These are phyloP conservation scores for Tinea semifulvella DNA, from an alignment of 2,888 invertebrate genomes.

Conservation along the genomic window DNA sequence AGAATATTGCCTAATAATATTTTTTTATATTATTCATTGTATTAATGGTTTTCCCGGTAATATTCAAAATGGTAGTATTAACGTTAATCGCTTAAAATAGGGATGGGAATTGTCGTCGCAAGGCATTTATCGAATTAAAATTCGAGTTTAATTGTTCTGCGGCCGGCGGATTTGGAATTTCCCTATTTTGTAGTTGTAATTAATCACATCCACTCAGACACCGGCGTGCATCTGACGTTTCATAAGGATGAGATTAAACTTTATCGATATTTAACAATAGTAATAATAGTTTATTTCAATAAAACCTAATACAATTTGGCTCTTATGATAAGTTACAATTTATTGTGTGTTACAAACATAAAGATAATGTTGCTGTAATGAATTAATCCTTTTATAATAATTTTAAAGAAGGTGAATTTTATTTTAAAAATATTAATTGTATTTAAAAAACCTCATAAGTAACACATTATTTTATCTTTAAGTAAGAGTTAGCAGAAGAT, in stretches of 20 bases:
- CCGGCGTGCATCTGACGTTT: constrained; percentile 11
- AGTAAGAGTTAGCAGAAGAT: too few species aligned
- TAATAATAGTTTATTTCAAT: too few species aligned
- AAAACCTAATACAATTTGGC: too few species aligned
- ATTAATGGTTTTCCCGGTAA: constrained; percentile 6
- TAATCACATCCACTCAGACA: constrained; percentile 11
- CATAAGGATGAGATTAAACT: neutral
- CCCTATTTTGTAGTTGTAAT: constrained; percentile 1
- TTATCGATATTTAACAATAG: constrained; percentile 1
- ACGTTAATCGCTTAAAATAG: neutral
- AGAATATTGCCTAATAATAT: too few species aligned
- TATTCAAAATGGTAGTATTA: constrained; percentile 5
- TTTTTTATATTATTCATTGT: constrained; percentile 4
- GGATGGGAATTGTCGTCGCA: neutral
- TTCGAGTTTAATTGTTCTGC: neutral
- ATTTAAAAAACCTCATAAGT: too few species aligned
- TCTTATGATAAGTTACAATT: too few species aligned
- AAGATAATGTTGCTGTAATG: neutral
- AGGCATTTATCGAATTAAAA: constrained; percentile 1
- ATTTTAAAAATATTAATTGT: too few species aligned
- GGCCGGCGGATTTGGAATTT: constrained; percentile 1
- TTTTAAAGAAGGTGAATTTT: too few species aligned
- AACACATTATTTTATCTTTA: too few species aligned
- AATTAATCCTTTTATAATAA: too few species aligned
- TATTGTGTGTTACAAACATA: too few species aligned